phyloP scores from a whole-genome alignment of 2,113 vertebrate genomes.

The Brachyhypopomus occidentalis region DNA sequence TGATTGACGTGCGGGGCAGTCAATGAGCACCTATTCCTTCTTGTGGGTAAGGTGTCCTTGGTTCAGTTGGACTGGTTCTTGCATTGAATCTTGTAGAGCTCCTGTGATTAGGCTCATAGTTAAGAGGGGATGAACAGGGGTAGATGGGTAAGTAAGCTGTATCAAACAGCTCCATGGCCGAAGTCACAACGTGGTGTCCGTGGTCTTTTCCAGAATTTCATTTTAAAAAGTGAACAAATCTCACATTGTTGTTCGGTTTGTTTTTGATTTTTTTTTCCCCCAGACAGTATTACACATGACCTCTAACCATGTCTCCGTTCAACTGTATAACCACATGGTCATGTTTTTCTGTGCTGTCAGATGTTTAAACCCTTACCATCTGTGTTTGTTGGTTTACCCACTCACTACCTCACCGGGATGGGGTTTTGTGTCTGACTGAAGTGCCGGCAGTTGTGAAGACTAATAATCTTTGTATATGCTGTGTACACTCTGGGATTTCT shows the following conservation, averaged over 20 bases:
- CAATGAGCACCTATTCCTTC: conserved; percentile 27
- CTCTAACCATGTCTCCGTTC: conserved; percentile 32
- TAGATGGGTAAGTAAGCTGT: too few species aligned
- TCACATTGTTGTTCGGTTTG: neutral
- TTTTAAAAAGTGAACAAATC: conserved; percentile 38
- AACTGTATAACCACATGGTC: conserved; percentile 50
- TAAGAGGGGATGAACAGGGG: neutral
- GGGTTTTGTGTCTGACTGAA: neutral
- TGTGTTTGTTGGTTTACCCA: conserved; percentile 31
- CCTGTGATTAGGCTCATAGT: neutral
- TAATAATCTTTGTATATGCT: neutral
- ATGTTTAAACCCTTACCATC: conserved; percentile 45
- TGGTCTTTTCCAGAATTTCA: conserved; percentile 68
- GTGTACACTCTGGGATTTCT: neutral
- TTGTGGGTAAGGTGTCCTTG: conserved; percentile 48
- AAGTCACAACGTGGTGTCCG: conserved; percentile 18
- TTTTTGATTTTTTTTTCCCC: conserved; percentile 16
- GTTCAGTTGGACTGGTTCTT: conserved; percentile 3
- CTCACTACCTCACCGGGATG: conserved; percentile 12
- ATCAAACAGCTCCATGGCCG: neutral
- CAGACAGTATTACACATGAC: neutral
- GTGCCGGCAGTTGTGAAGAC: neutral
- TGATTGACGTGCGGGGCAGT: conserved; percentile 26
- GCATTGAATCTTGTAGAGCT: conserved; percentile 21
- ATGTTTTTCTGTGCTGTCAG: conserved; percentile 48